Percentiles rank a stretch among this genome's conserved stretches.
phyloP scores from a whole-genome alignment of 2,113 vertebrate genomes.

The Atractosteus spatula region DNA sequence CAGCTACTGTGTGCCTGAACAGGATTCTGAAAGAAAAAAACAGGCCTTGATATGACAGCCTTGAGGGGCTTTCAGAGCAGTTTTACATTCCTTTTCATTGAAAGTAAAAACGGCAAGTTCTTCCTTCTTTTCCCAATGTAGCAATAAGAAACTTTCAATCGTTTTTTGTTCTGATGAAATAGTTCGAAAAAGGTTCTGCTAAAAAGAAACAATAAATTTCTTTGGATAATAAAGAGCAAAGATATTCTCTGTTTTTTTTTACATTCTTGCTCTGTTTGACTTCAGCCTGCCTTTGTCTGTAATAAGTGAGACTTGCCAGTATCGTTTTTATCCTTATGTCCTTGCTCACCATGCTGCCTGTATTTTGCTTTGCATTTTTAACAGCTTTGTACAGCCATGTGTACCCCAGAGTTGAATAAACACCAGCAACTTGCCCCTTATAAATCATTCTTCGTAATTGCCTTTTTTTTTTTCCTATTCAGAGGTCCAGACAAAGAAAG shows the following conservation, averaged over 20 bases:
- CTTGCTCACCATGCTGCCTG: not conserved
- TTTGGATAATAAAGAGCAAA: not conserved
- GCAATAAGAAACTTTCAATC: constrained; percentile 17
- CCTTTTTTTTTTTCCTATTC: constrained; percentile 50
- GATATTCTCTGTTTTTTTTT: not conserved
- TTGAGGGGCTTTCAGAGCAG: constrained; percentile 38
- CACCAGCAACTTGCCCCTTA: not conserved
- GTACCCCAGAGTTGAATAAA: constrained; percentile 1
- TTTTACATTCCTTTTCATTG: constrained; percentile 47
- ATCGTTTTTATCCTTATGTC: constrained; percentile 1
- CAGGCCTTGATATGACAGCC: constrained; percentile 31
- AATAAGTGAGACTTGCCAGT: not conserved
- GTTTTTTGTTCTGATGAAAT: not conserved
- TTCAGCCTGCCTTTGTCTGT: not conserved
- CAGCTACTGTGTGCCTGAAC: not conserved
- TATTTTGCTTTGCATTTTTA: too few relatives aligned
- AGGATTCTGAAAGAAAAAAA: constrained; percentile 23
- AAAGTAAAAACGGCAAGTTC: constrained; percentile 40
- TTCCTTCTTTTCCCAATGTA: constrained; percentile 42
- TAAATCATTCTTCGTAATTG: not conserved
- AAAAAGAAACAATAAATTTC: not conserved
- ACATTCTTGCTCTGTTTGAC: not conserved
- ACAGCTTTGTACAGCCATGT: too few relatives aligned
- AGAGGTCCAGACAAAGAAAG: constrained; percentile 94
- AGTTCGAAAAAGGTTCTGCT: not conserved